phyloP scores from a whole-genome alignment of 2,113 vertebrate species.

The Marcusenius ussheri region DNA sequence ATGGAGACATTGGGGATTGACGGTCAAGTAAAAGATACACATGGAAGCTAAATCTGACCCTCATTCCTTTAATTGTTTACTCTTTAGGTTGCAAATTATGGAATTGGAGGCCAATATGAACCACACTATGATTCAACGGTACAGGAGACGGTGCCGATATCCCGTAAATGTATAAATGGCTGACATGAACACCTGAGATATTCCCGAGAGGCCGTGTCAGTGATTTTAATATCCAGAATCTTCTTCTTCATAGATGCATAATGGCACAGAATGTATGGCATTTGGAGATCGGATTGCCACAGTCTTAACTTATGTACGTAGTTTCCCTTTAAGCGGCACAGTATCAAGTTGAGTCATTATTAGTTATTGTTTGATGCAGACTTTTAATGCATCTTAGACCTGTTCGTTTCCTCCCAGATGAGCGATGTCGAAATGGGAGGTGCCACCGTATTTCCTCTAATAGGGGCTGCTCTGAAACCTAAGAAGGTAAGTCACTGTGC shows the following conservation, averaged over 20 bases:
- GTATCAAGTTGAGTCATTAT: neutral
- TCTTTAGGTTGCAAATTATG: slow-evolving; percentile 44
- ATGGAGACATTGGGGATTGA: neutral
- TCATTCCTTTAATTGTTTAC: neutral
- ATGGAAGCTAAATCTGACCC: neutral
- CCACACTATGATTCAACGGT: slow-evolving; percentile 43
- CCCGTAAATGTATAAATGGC: neutral
- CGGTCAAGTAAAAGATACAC: neutral
- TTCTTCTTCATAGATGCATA: slow-evolving; percentile 19
- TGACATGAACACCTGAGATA: neutral
- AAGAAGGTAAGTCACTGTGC: slow-evolving; percentile 61
- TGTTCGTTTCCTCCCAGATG: slow-evolving; percentile 59
- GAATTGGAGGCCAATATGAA: slow-evolving; percentile 46
- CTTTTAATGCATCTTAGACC: neutral
- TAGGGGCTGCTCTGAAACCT: slow-evolving; percentile 74
- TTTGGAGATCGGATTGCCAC: slow-evolving; percentile 37
- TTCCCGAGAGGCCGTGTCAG: neutral
- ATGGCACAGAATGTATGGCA: slow-evolving; percentile 18
- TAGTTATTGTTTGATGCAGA: too few species aligned
- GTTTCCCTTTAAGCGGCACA: neutral
- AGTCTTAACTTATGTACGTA: slow-evolving; percentile 38
- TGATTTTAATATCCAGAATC: neutral
- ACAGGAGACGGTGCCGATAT: neutral
- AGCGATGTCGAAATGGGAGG: slow-evolving; percentile 78
- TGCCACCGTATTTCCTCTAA: slow-evolving; percentile 75